Base-by-base conservation (phyloP, 2,113 vertebrate genomes). In the Bos indicus region DNA sequence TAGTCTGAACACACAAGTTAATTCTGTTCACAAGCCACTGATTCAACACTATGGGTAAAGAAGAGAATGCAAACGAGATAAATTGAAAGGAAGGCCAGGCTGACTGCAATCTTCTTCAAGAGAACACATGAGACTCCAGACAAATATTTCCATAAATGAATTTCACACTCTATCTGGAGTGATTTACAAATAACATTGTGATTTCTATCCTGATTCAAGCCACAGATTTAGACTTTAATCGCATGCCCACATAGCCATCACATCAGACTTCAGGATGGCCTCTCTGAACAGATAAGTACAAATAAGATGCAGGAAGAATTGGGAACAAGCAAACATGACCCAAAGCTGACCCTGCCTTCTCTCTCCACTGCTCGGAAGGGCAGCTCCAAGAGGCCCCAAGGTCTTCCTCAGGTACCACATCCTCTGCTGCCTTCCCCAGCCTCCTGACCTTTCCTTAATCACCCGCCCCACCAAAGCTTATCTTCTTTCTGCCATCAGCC, bases 1-100 rank as follows among this genome's bases (percentile, higher is more conserved):
- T 78, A 95, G 36, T 94, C 96, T 94, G 96, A 94, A 94, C 16
- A 80, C 6, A 14, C 48, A 97, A 51, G 94, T 92, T 83, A 95
- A 95, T 95, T 96, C 46, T 33, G 0, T 95, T 97, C 90, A 6
- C 25, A 95, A 95, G 46, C 14, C 56, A 64, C 1, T 17, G 15
- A 62, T 95, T 98, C 81, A 92, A 96, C 13, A 46, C n/a, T 3
- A 0, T 17, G 2, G 25, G 21, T 88, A 84, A 97, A 59, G 52
- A 96, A 97, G 87, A 40, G 23, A 67, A 94, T 71, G 10, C 56
- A 95, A 94, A 90, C 51, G 6, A 86, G 59, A 83, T 81, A 88
- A 82, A 33, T 91, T 25, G 64, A 96, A 80, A 81, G 28, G 3
- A 93, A 97, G 67, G 28, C 30, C 36, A 62, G 1, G 52, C 14